Percentiles rank a stretch among this genome's conserved stretches.
Conservation (phyloP, 2,797 vertebrate species). For the Synanceia verrucosa region DNA sequence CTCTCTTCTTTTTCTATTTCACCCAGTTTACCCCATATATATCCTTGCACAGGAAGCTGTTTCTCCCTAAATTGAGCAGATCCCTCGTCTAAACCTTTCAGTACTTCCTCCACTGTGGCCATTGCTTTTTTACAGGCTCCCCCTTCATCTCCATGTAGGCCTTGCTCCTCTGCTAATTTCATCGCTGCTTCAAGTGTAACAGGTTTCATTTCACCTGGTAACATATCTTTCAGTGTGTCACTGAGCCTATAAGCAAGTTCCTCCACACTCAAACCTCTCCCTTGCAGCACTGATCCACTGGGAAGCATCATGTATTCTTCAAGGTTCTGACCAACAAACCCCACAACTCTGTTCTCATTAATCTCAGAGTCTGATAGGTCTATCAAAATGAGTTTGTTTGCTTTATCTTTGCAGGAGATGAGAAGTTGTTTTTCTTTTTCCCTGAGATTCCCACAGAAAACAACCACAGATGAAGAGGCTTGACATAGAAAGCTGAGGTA, state of each 20-base stretch:
- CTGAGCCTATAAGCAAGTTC: constrained; percentile 61
- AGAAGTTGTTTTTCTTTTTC: constrained; percentile 74
- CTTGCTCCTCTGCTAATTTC: constrained; percentile 65
- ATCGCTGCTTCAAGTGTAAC: constrained; percentile 79
- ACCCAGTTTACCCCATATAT: constrained; percentile 73
- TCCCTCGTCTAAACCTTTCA: constrained; percentile 72
- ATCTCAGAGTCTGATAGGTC: constrained; percentile 59
- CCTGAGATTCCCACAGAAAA: constrained; percentile 82
- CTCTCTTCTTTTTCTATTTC: constrained; percentile 79
- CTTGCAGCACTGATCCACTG: constrained; percentile 61
- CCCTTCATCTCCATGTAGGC: constrained; percentile 83
- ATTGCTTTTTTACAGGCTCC: constrained; percentile 75
- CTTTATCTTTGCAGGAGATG: constrained; percentile 58
- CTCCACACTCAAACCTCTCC: constrained; percentile 51
- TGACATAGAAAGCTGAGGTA: constrained; percentile 80
- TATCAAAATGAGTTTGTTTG: constrained; percentile 71
- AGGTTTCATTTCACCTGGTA: constrained; percentile 58
- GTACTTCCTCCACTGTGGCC: constrained; percentile 64
- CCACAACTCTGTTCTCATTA: constrained; percentile 43
- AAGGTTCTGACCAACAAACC: constrained; percentile 52
- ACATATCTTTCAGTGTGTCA: constrained; percentile 55
- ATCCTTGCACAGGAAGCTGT: constrained; percentile 83
- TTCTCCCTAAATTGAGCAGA: constrained; percentile 67
- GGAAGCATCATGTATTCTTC: constrained; percentile 58
- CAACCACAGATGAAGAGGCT: constrained; percentile 81